A percentile compares a stretch with the other conserved stretches of the same genome.
Evolutionary conservation across 2,888 invertebrate genomes (phyloP).

Genomic region (Drosophila subquinaria): DNA sequence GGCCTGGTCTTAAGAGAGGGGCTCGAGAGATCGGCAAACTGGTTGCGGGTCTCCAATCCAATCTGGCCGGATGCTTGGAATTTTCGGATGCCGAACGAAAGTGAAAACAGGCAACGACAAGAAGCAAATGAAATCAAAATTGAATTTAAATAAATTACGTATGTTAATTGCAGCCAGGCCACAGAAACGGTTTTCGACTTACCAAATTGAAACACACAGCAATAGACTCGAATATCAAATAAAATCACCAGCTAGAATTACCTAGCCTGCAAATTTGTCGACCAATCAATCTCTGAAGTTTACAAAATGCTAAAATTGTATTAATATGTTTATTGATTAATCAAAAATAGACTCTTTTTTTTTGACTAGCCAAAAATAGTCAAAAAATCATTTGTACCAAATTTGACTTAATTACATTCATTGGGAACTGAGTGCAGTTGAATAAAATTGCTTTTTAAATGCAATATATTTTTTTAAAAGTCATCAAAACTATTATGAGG

Average conservation of each 20-base stretch:
- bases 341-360: too few species aligned
- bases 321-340: too few species aligned
- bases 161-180: slow-evolving; percentile 70
- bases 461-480: too few species aligned
- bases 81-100: slow-evolving; percentile 77
- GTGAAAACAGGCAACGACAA: slow-evolving; percentile 73
- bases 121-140: slow-evolving; percentile 73
- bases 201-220: not conserved
- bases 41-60: slow-evolving; percentile 39
- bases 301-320: not conserved
- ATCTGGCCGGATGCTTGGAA: slow-evolving; percentile 64
- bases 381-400: not conserved
- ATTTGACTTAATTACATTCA: not conserved
- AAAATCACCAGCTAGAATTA: not conserved
- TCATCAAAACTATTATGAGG: too few species aligned
- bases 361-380: not conserved
- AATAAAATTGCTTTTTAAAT: too few species aligned
- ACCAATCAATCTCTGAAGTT: not conserved
- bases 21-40: slow-evolving; percentile 56
- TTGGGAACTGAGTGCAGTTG: too few species aligned
- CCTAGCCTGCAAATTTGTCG: not conserved
- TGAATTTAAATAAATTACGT: slow-evolving; percentile 82
- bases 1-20: slow-evolving; percentile 20
- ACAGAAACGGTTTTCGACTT: slow-evolving; percentile 9
- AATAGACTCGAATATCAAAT: not conserved